Base-by-base conservation (phyloP, 53 echinoderm and acorn worm genomes). In the Antedon mediterranea region DNA sequence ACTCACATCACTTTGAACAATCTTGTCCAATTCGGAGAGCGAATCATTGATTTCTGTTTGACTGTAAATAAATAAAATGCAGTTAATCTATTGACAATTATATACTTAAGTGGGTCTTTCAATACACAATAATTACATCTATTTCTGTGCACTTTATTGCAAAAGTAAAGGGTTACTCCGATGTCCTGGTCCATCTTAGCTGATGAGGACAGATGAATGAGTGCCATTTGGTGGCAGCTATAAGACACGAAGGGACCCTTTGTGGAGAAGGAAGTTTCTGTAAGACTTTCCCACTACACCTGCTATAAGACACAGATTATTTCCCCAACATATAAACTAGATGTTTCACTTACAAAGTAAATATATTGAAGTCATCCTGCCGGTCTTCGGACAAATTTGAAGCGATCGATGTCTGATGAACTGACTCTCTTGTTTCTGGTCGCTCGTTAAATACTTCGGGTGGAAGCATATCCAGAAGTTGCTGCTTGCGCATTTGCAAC, bases 391-490 rank as follows among this genome's bases (percentile, higher is more conserved):
- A 89, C 74, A 89, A 71, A 33, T 90, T 81, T n/a, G 98, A 98
- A 20, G 84, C 98, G 5, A 93, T 75, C n/a, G 92, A 92, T 14
- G 90, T 93, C 8, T 85, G 85, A 43, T 98, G 92, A 43, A 98
- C 78, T 32, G 97, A 97, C 71, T 88, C 93, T 34, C 79, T 83
- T 5, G 92, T 93, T 41, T 57, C 75, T 28, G 89, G 92, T 30
- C 93, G 77, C 0, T 76, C 77, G 29, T 88, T 84, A 82, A 93
- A 84, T 29, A 89, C 82, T 79, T 90, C 92, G 15, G 88, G 84
- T 11, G 92, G 92, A 32, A 98, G 88, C 98, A 89, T 85, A 43
- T 84, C 86, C 71, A 93, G 82, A 27, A 98, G 84, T 31, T 98
- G 92, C 32, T 84, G 76, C 79, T 93, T 93, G 4, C 93, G 84